Percentiles rank a stretch among this genome's conserved stretches.
Evolutionary conservation across 2,888 invertebrate genomes (phyloP).

Genomic region (Magallana nippona): DNA sequence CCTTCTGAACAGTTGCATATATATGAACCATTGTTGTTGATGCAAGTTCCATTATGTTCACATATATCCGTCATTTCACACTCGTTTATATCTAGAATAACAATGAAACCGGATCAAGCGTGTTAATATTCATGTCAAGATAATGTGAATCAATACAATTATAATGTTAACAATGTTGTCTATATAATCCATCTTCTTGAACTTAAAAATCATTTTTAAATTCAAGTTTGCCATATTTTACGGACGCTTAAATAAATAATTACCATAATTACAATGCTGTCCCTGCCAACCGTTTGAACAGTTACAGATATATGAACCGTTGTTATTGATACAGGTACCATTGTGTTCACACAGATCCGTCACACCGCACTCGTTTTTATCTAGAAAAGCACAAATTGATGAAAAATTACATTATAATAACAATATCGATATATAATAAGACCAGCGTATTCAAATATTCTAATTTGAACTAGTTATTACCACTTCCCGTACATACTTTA

Average conservation of each 20-base stretch:
- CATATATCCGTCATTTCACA: constrained; percentile 45
- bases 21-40: constrained; percentile 59
- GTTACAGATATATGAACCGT: constrained; percentile 13
- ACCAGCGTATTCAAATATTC: neutral
- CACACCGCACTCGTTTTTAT: constrained; percentile 35
- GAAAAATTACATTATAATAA: too few relatives aligned
- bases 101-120: too few relatives aligned
- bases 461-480: neutral
- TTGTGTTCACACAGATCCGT: constrained; percentile 22
- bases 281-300: too few relatives aligned
- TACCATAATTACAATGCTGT: too few relatives aligned
- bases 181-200: too few relatives aligned
- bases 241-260: too few relatives aligned
- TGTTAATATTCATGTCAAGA: too few relatives aligned
- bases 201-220: too few relatives aligned
- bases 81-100: neutral
- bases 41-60: constrained; percentile 58
- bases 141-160: too few relatives aligned
- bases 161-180: too few relatives aligned
- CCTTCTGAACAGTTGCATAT: constrained; percentile 35
- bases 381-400: neutral
- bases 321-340: constrained; percentile 35
- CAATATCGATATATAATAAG: neutral
- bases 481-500: neutral
- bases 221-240: too few relatives aligned